Evolutionary conservation across 1,140 invertebrate species (phyloP), one percentile per base, ranked within the genome.

Genomic region (Episyrphus balteatus): DNA sequence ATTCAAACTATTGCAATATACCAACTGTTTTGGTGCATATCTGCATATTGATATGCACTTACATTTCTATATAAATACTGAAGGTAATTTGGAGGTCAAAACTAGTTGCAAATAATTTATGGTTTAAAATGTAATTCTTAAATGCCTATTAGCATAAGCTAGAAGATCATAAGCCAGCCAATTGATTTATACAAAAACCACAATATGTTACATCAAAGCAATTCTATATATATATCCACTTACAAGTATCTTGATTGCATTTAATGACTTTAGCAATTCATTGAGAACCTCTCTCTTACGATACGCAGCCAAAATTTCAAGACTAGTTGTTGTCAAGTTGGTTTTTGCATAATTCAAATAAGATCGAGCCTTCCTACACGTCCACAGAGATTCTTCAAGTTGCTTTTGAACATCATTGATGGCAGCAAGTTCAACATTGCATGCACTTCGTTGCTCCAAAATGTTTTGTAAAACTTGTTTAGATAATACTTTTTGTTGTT

Each of bases 401-500:
- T 54, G 85, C 73, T 56, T 82, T 73, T 62, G 92, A 75, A 47
- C 79, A 50, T 82, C 78, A 49, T 84, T 75, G 15, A 96, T 86
- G 50, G 84, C 79, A 42, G 82, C 73, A 54, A 96, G 86, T 66
- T 96, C 89, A 12, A 78, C 73, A 49, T 86, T 84, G 66, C 90
- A 95, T 2, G 81, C 75, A 52, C 79, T 82, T 44, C 93, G 82
- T 52, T 96, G 90, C 63, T 95, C 85, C 10, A 93, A 72, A 55
- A 96, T 94, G 14, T 95, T 72, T 54, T 93, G 86, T 1, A 93
- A 77, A 0, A 95, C 86, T 70, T 92, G 88, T 54, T 88, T 91
- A 0, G 89, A 92, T 1, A 97, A 88, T 26, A 92, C 88, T 66
- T 82, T 77, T 47, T 88, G 79, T 60, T 91, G 86, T 43, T 78